Evolutionary conservation across 1,140 invertebrate species (phyloP).

Genomic region (Listronotus bonariensis): DNA sequence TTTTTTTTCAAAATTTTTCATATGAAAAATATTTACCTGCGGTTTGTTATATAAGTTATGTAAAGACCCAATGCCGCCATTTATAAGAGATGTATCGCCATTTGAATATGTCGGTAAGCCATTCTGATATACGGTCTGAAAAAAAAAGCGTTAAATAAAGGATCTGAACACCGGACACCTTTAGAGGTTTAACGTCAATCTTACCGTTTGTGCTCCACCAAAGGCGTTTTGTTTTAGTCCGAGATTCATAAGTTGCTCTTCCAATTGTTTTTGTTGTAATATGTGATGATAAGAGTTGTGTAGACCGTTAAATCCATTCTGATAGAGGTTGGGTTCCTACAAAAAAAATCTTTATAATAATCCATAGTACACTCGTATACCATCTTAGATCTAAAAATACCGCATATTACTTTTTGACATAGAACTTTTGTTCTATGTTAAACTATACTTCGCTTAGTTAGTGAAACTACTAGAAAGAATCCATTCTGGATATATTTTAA

Average conservation of each 20-base stretch:
- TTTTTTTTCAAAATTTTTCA: too few relatives aligned
- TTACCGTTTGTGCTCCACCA: conserved; percentile 31
- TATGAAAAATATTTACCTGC: conserved; percentile 15
- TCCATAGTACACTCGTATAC: too few relatives aligned
- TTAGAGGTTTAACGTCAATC: background rate
- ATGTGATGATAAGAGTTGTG: conserved; percentile 33
- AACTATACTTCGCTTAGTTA: too few relatives aligned
- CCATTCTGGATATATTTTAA: too few relatives aligned
- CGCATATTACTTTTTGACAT: too few relatives aligned
- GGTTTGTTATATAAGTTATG: conserved; percentile 25
- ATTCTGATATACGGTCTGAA: conserved; percentile 31
- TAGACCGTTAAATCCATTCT: conserved; percentile 38
- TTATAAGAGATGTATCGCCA: conserved; percentile 21
- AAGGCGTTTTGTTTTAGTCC: conserved; percentile 42
- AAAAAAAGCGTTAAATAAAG: conserved; percentile 6
- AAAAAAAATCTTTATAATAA: too few relatives aligned
- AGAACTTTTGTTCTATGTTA: too few relatives aligned
- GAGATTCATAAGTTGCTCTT: conserved; percentile 50
- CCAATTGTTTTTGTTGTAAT: conserved; percentile 51
- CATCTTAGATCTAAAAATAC: too few relatives aligned
- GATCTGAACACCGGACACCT: too few relatives aligned
- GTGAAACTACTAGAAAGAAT: too few relatives aligned
- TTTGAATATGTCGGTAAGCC: conserved; percentile 20
- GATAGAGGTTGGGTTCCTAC: conserved; percentile 11
- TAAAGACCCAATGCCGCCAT: conserved; percentile 21